Percentiles rank a stretch among this genome's conserved stretches.
Evolutionary conservation across 2,888 invertebrate species (phyloP).

Genomic region (Nephrotoma guestfalica): DNA sequence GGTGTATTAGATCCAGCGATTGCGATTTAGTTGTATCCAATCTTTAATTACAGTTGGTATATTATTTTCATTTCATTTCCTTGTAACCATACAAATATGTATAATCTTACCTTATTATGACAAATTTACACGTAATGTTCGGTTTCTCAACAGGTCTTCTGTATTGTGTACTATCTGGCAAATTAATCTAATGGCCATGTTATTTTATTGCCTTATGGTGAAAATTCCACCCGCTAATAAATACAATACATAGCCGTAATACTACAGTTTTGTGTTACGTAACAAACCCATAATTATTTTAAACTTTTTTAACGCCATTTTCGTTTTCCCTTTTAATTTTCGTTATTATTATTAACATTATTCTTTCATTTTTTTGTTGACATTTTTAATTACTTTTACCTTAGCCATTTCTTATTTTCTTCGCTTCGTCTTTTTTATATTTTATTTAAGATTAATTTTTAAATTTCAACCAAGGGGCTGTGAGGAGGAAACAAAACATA

Average conservation of each 20-base stretch:
- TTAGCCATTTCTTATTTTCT: background rate
- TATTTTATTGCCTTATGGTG: background rate
- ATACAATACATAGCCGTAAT: background rate
- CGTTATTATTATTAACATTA: background rate
- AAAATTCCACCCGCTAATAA: background rate
- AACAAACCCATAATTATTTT: background rate
- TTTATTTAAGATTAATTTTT: background rate
- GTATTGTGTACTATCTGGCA: background rate
- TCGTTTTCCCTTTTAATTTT: background rate
- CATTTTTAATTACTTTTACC: background rate
- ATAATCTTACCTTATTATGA: background rate
- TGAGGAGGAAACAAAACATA: background rate
- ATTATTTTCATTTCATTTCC: background rate
- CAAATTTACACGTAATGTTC: background rate
- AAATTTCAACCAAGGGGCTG: background rate
- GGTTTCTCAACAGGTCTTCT: background rate
- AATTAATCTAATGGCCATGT: background rate
- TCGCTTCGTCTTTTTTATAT: background rate
- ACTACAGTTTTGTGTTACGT: background rate
- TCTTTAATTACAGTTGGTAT: background rate
- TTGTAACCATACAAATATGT: background rate
- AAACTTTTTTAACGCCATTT: background rate
- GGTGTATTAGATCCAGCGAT: background rate
- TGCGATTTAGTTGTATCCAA: background rate
- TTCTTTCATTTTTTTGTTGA: background rate